Percentiles rank a stretch among this genome's conserved stretches.
Conservation (phyloP, 2,113 vertebrate genomes). For the Gorsachius goisagi region DNA sequence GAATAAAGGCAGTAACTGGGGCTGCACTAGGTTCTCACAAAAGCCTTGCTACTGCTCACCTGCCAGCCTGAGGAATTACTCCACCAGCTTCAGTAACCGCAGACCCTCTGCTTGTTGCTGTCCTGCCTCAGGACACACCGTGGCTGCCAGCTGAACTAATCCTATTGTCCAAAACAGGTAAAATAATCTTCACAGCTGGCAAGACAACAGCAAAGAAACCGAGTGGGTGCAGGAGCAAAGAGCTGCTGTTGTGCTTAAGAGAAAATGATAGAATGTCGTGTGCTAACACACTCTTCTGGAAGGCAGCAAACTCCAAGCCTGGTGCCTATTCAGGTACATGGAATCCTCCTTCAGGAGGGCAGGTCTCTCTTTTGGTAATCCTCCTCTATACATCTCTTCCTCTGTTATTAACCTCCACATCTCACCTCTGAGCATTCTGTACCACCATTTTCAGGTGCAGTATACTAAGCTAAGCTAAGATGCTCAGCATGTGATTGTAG, state of each 20-base stretch:
- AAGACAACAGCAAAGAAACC: neutral
- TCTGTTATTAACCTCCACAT: accelerated
- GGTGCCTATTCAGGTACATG: accelerated
- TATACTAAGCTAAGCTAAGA: accelerated
- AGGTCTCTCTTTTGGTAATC: neutral
- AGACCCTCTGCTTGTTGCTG: neutral
- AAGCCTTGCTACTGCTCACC: neutral
- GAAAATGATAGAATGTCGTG: neutral
- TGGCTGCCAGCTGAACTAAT: neutral
- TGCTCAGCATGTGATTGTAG: neutral
- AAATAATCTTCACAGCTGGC: neutral
- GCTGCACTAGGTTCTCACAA: neutral
- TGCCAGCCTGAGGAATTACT: neutral
- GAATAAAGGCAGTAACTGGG: neutral
- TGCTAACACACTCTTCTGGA: neutral
- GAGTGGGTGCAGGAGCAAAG: neutral
- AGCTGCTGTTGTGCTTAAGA: neutral
- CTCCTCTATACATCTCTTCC: accelerated
- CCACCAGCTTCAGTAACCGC: neutral
- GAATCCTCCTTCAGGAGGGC: neutral
- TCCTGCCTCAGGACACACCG: neutral
- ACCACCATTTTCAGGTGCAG: neutral
- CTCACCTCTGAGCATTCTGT: neutral
- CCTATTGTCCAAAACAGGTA: neutral
- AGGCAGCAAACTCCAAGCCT: neutral